A percentile compares a stretch with the other conserved stretches of the same genome.
These are phyloP conservation scores for Malurus cyaneus DNA, from an alignment of 2,113 vertebrate genomes.

Conservation along the genomic window DNA sequence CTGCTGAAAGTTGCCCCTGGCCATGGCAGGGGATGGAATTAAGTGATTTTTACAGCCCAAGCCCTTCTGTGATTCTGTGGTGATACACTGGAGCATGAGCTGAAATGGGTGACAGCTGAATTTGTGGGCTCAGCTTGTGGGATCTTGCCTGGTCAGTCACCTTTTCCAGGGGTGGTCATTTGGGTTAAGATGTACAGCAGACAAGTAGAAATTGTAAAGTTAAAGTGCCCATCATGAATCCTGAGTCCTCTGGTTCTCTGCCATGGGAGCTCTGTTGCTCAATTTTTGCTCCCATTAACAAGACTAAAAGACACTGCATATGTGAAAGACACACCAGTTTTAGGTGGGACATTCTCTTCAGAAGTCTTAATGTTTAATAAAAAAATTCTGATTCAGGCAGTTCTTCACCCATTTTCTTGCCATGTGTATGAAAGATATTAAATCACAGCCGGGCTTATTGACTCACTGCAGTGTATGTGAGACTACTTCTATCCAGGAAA, in stretches of 20 bases:
- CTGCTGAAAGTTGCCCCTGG: background rate
- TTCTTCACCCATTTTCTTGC: background rate
- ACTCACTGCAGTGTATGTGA: background rate
- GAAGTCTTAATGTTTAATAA: background rate
- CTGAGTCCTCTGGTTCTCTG: background rate
- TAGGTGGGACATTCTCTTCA: background rate
- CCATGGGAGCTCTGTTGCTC: background rate
- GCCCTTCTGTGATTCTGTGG: background rate
- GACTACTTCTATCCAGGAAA: background rate
- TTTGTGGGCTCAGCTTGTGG: background rate
- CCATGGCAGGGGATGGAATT: rapidly evolving
- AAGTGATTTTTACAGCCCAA: background rate
- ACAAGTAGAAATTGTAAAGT: background rate
- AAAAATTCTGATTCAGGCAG: background rate
- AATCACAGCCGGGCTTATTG: background rate
- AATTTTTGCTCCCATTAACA: background rate
- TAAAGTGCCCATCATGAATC: background rate
- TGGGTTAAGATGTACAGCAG: background rate
- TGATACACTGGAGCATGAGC: background rate
- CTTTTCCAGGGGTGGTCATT: background rate
- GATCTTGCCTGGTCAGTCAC: background rate
- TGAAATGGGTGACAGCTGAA: background rate
- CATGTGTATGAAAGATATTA: rapidly evolving
- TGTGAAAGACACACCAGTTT: background rate
- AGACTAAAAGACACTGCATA: background rate